Base-by-base conservation (phyloP, 2,113 vertebrate species). In the Clarias batrachus region DNA sequence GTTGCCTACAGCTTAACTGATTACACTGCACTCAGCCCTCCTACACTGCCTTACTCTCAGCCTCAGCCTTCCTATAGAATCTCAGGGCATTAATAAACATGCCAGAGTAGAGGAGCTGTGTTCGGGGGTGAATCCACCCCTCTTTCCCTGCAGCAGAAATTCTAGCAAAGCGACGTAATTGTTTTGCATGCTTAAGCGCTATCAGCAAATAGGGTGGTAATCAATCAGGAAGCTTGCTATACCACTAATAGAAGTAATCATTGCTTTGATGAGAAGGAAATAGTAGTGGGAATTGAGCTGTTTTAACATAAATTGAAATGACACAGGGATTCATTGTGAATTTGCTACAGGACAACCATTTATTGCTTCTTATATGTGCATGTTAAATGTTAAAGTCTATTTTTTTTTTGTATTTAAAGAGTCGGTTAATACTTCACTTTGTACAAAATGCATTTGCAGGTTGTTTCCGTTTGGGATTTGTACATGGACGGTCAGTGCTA, bases 41-140 rank as follows among this genome's bases (percentile, higher is more conserved):
- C 83, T 87, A 82, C 82, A 83, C 48, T 76, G 70, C 70, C 70
- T 25, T 74, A 27, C 41, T 85, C 84, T 82, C 37, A 83, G 81
- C 76, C 81, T 25, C 60, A 11, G 82, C 80, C 76, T 62, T 74
- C 87, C 85, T 88, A 88, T 84, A 81, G 52, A 65, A 84, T 88
- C 81, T 48, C 82, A 25, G n/a, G 63, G 87, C 62, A 91, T 92
- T 92, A 92, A 92, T 93, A 91, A 92, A 89, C 86, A 89, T 78
- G 57, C 87, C 88, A 87, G 48, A 30, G 27, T 57, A 63, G 41
- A 52, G 59, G 30, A 66, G 86, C 19, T 27, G 48, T 82, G 60
- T 82, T 82, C 27, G 13, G 70, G 41, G 80, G 60, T 73, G 60
- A 76, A 80, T 83, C 70, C 27, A 71, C 70, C 79, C 59, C 48